These are phyloP conservation scores for Typhlomys cinereus DNA, from an alignment of 2,113 vertebrate species.

Conservation along the genomic window DNA sequence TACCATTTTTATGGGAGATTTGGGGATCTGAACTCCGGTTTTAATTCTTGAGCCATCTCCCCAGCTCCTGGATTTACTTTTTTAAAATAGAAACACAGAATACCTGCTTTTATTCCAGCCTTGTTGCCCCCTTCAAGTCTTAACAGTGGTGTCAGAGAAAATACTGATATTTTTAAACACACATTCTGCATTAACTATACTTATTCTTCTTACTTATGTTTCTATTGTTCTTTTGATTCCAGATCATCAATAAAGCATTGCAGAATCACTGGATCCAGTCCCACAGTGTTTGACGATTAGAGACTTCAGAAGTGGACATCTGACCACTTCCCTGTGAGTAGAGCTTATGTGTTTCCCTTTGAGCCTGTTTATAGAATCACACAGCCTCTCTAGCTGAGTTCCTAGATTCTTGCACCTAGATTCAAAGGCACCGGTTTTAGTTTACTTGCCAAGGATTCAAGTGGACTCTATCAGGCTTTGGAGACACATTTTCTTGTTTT, in stretches of 20 bases:
- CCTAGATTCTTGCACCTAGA: neutral
- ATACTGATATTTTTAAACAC: constrained; percentile 4
- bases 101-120: neutral
- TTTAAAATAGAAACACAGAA: neutral
- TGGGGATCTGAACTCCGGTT: neutral
- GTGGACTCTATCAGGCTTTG: neutral
- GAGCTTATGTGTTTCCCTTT: constrained; percentile 45
- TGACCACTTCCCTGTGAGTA: constrained; percentile 78
- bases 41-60: neutral
- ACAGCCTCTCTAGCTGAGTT: neutral
- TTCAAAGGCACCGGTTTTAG: neutral
- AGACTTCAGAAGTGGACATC: constrained; percentile 53
- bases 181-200: neutral
- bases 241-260: constrained; percentile 43
- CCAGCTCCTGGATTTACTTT: too few species aligned
- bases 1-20: neutral
- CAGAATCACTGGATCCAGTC: constrained; percentile 25
- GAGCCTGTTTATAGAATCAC: neutral
- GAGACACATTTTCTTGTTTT: neutral
- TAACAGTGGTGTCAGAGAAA: neutral
- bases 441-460: neutral
- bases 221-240: constrained; percentile 26
- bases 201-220: neutral
- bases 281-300: neutral
- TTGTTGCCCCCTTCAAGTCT: neutral